Base-by-base conservation (phyloP, 2,797 vertebrate genomes). In the Graptemys geographica region DNA sequence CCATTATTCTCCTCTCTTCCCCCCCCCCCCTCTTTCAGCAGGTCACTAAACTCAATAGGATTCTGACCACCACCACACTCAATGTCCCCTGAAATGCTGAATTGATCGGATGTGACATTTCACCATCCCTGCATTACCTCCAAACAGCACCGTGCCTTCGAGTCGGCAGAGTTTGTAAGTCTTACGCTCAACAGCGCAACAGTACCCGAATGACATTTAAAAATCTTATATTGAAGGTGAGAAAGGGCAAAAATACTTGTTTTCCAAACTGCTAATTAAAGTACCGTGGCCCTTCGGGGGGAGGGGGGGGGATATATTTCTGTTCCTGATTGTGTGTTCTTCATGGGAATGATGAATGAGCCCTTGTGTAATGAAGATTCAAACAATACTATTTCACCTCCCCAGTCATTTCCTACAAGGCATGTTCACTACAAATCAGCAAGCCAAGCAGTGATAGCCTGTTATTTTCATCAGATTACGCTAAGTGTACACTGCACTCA, bases 381-480 rank as follows among this genome's bases (percentile, higher is more conserved):
- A 93, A 93, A 82, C 93, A 94, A 93, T 44, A 83, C 59, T 27
- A 41, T 94, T 95, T 93, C 92, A 92, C 81, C 95, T 93, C 92
- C 25, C 88, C 72, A 28, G 33, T 86, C 90, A 89, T 65, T 83
- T 81, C 80, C 94, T 94, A 92, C 0, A 1, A 97, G 89, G 86
- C 21, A 55, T 59, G 78, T 0, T 0, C 1, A 2, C 84, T 84
- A 92, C 72, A 94, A 94, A 96, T 91, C 96, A 92, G 82, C 1
- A 93, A 0, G 94, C 87, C 44, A 0, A 55, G 85, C 79, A 95
- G 83, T 1, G 2, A 93, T 85, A 92, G 92, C 79, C 94, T 95
- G 81, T 95, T 95, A 96, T 94, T 96, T 96, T 95, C 96, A 96
- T 96, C 92, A 96, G 87, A 93, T n/a, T 81, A 93, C 92, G 84